Evolutionary conservation across 2,888 invertebrate genomes (phyloP).

Genomic region (Sepiola atlantica): DNA sequence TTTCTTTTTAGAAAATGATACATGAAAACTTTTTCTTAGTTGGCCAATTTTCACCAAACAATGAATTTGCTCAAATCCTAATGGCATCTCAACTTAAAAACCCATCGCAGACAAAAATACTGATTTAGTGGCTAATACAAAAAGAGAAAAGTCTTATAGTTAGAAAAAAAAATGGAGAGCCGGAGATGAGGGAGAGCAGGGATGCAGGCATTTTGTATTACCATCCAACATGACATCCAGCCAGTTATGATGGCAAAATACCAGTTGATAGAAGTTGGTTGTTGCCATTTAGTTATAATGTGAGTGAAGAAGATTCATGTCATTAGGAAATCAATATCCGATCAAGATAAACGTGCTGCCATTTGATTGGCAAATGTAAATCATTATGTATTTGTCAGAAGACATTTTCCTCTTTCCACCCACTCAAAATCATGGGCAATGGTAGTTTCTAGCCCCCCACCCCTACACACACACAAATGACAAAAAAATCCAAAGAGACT

Average conservation of each 20-base stretch:
- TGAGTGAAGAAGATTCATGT: neutral
- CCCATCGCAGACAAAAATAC: too few species aligned
- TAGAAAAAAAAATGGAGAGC: too few species aligned
- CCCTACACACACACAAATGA: neutral
- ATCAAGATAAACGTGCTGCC: neutral
- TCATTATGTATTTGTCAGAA: slow-evolving; percentile 32
- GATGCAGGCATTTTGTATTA: neutral
- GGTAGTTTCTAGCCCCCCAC: neutral
- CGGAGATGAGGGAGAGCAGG: too few species aligned
- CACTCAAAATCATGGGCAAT: slow-evolving; percentile 3
- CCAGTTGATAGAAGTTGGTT: neutral
- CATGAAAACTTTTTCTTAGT: too few species aligned
- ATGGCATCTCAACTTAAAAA: too few species aligned
- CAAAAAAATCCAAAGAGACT: neutral
- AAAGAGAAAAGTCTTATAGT: too few species aligned
- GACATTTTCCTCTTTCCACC: neutral
- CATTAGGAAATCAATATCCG: neutral
- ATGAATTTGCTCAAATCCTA: too few species aligned
- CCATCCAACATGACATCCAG: neutral
- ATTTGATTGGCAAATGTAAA: slow-evolving; percentile 32
- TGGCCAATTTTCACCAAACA: too few species aligned
- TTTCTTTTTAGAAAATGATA: too few species aligned
- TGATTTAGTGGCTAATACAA: too few species aligned
- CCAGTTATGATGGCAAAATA: neutral
- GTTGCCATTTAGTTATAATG: neutral